Evolutionary conservation across 2,888 invertebrate genomes (phyloP).

Genomic region (Rhamnusium bicolor): DNA sequence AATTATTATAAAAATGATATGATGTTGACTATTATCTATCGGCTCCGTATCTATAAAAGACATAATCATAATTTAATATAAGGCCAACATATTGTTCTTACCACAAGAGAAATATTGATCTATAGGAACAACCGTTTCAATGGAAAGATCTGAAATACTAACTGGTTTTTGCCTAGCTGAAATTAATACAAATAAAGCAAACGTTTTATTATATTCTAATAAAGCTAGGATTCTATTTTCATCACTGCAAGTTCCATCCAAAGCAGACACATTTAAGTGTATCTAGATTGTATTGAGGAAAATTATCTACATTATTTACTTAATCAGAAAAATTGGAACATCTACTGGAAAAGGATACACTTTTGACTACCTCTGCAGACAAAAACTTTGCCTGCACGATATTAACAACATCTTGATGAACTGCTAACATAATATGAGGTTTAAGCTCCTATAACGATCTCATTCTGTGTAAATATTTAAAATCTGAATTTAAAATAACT

Average conservation of each 20-base stretch:
- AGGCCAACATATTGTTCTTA: constrained; percentile 62
- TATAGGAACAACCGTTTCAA: constrained; percentile 87
- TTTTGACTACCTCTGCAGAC: constrained; percentile 74
- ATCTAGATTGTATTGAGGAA: constrained; percentile 64
- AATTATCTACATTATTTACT: constrained; percentile 3
- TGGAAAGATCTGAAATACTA: constrained; percentile 83
- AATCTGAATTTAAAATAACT: neutral
- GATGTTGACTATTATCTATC: constrained; percentile 70
- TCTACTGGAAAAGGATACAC: constrained; percentile 72
- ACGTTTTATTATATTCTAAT: constrained; percentile 74
- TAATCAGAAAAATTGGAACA: neutral
- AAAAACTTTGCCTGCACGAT: constrained; percentile 76
- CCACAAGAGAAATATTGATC: constrained; percentile 85
- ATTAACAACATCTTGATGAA: constrained; percentile 67
- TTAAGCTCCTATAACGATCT: neutral
- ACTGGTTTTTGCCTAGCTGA: constrained; percentile 79
- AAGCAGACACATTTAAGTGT: constrained; percentile 68
- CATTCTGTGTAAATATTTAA: constrained; percentile 1
- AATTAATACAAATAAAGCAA: constrained; percentile 75
- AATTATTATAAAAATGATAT: constrained; percentile 74
- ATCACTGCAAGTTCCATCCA: constrained; percentile 72
- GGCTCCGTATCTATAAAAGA: constrained; percentile 71
- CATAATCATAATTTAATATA: neutral
- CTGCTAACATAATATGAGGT: constrained; percentile 59
- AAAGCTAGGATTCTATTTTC: constrained; percentile 75